Conservation (phyloP, 2,888 invertebrate genomes). For the Arge pagana region DNA sequence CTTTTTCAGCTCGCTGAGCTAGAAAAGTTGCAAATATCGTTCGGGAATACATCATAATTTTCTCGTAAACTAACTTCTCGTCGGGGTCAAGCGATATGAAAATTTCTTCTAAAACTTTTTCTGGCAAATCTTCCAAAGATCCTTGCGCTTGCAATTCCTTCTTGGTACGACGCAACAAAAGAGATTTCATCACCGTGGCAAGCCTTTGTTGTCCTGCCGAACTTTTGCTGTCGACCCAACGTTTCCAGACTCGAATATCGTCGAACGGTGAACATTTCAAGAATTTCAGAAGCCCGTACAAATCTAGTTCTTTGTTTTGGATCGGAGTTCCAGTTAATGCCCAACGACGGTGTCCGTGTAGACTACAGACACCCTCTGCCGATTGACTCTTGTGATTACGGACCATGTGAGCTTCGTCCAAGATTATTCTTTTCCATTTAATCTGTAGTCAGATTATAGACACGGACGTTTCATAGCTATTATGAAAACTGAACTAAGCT, state of each 20-base stretch:
- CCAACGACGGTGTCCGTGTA: slow-evolving; percentile 72
- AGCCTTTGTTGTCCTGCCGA: slow-evolving; percentile 79
- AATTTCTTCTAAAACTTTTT: slow-evolving; percentile 63
- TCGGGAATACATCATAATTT: slow-evolving; percentile 72
- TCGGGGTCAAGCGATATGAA: slow-evolving; percentile 69
- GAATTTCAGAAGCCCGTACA: slow-evolving; percentile 82
- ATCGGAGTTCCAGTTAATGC: slow-evolving; percentile 93
- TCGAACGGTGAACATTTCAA: slow-evolving; percentile 87
- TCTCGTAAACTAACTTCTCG: slow-evolving; percentile 80
- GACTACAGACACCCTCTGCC: slow-evolving; percentile 70
- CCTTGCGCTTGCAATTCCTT: slow-evolving; percentile 72
- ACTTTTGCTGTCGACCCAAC: slow-evolving; percentile 87
- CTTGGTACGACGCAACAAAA: slow-evolving; percentile 90
- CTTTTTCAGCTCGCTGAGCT: slow-evolving; percentile 74
- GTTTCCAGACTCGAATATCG: slow-evolving; percentile 86
- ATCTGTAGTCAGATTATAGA: slow-evolving; percentile 59
- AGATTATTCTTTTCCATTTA: slow-evolving; percentile 82
- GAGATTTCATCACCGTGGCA: slow-evolving; percentile 80
- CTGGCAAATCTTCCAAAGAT: slow-evolving; percentile 66
- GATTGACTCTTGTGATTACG: slow-evolving; percentile 84
- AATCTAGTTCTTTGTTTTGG: slow-evolving; percentile 88
- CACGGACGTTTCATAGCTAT: background rate
- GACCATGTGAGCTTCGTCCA: slow-evolving; percentile 94
- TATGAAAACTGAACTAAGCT: background rate
- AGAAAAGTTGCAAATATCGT: slow-evolving; percentile 78